Evolutionary conservation across 2,113 vertebrate genomes (phyloP), one percentile per base, ranked within the genome.

Genomic region (Elaphurus davidianus): DNA sequence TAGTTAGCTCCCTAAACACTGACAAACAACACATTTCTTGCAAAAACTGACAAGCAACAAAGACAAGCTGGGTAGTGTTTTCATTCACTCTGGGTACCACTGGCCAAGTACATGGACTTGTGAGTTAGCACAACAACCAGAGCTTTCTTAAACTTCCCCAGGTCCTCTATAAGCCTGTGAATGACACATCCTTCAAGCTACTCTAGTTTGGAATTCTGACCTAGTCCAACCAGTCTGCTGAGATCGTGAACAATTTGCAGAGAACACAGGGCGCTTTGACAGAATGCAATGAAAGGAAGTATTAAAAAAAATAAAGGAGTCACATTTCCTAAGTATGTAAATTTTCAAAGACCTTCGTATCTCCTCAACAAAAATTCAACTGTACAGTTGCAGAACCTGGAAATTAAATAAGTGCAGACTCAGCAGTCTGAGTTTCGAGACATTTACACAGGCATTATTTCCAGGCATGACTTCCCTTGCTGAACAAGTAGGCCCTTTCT

Each of bases 331-430:
- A 86, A 57, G 47, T 85, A 93, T 71, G 59, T 36, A 89, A 13
- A 47, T 89, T 96, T 93, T 90, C 64, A 95, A 97, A 96, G 89
- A 79, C 52, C 40, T 97, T 84, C 50, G 21, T 47, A 96, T n/a
- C 55, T 92, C 81, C 76, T 95, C 91, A 96, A 97, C 52, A 94
- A 90, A 96, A 96, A 93, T 84, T 47, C 92, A 95, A 64, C 55
- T 87, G 55, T 45, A 92, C 5, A 60, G 64, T 33, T 89, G 52
- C 30, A 98, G 89, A 96, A 81, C 27, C 89, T 74, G 89, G 71
- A 95, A 96, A 90, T 94, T 90, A 87, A 97, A 95, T 52, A 97
- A 96, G 95, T 52, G 43, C 54, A 93, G 25, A 97, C 57, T 64
- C 16, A 59, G 85, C 12, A 64, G 88, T 85, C 67, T 94, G 76